Conservation (phyloP, 2,888 invertebrate species). For the Aleiodes leptofemur region DNA sequence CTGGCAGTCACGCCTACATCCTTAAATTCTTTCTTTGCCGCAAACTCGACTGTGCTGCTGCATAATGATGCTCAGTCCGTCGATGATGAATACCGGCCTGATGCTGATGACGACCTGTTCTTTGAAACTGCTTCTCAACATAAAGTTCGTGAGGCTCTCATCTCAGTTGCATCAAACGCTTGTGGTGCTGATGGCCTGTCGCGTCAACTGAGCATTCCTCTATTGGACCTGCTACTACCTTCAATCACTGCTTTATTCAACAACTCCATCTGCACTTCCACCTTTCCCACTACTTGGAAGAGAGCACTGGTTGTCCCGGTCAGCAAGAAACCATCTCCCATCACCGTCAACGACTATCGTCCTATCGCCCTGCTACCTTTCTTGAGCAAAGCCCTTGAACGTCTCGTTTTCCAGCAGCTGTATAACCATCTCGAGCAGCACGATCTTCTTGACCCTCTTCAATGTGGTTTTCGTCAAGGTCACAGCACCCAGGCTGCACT, state of each 20-base stretch:
- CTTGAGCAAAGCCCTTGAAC: not conserved
- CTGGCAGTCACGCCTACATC: not conserved
- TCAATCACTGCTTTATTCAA: not conserved
- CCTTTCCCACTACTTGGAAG: not conserved
- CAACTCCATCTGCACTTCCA: not conserved
- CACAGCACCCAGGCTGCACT: conserved; percentile 55
- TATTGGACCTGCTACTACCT: not conserved
- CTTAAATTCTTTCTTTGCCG: not conserved
- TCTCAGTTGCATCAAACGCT: not conserved
- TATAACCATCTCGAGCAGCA: not conserved
- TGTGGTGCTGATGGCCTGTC: not conserved
- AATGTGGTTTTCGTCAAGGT: not conserved
- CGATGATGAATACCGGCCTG: too few relatives aligned
- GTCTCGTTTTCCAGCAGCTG: not conserved
- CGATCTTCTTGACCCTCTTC: not conserved
- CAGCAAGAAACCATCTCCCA: not conserved
- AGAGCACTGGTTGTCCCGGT: not conserved
- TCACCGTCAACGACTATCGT: not conserved
- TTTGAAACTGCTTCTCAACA: too few relatives aligned
- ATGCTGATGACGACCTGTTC: too few relatives aligned
- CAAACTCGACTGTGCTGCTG: too few relatives aligned
- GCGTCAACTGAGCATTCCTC: not conserved
- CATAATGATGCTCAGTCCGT: too few relatives aligned
- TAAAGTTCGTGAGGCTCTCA: too few relatives aligned
- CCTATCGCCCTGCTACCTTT: not conserved